phyloP scores from a whole-genome alignment of 2,888 invertebrate genomes.

The Gymnoscelis rufifasciata region DNA sequence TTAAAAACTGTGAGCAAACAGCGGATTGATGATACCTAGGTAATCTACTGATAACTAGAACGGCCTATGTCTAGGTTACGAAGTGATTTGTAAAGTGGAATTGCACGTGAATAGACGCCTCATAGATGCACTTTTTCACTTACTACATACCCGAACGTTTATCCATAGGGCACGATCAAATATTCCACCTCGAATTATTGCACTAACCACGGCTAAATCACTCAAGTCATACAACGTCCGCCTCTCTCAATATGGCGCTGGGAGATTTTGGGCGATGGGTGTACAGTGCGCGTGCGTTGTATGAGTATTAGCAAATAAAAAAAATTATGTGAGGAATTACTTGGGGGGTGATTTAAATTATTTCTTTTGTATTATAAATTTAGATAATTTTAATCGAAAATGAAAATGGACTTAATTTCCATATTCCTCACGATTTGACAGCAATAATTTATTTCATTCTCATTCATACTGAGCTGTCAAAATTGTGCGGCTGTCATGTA shows the following conservation, averaged over 20 bases:
- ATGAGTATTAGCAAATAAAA: slow-evolving; percentile 65
- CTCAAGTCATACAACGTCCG: slow-evolving; percentile 83
- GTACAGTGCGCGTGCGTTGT: slow-evolving; percentile 77
- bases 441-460: slow-evolving; percentile 30
- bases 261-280: slow-evolving; percentile 79
- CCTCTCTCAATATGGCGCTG: slow-evolving; percentile 88
- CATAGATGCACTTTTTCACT: slow-evolving; percentile 54
- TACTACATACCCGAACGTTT: slow-evolving; percentile 78
- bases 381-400: slow-evolving; percentile 42
- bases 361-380: slow-evolving; percentile 17
- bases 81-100: slow-evolving; percentile 59
- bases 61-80: slow-evolving; percentile 82
- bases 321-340: slow-evolving; percentile 47
- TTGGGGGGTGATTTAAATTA: slow-evolving; percentile 6
- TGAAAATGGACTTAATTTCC: slow-evolving; percentile 59
- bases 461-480: slow-evolving; percentile 8
- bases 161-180: slow-evolving; percentile 79
- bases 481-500: slow-evolving; percentile 13
- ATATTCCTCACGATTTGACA: slow-evolving; percentile 65
- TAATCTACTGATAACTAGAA: slow-evolving; percentile 81
- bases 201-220: slow-evolving; percentile 77
- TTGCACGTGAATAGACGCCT: slow-evolving; percentile 44
- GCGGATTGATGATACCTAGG: slow-evolving; percentile 79
- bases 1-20: slow-evolving; percentile 81
- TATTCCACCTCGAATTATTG: slow-evolving; percentile 77